Evolutionary conservation across 1,140 invertebrate species (phyloP).

Genomic region (Battus philenor): DNA sequence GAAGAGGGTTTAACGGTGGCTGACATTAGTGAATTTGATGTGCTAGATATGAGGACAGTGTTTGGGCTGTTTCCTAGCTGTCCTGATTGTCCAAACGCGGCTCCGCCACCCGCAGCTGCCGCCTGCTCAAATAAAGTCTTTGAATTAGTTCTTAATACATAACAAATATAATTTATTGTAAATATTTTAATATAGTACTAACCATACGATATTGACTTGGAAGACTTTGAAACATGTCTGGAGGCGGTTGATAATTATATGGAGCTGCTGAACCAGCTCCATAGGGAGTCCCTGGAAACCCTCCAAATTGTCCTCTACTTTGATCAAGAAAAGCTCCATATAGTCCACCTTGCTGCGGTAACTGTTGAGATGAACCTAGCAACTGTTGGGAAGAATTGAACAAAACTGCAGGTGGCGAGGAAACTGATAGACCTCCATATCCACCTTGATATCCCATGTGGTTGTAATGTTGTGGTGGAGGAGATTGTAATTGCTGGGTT

Average conservation of each 20-base stretch:
- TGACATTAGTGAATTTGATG: conserved; percentile 92
- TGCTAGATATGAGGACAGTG: conserved; percentile 91
- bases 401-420: conserved; percentile 87
- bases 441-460: conserved; percentile 68
- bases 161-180: conserved; percentile 2
- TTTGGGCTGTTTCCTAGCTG: conserved; percentile 89
- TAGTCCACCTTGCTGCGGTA: conserved; percentile 85
- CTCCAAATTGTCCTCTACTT: conserved; percentile 67
- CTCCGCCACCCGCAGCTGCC: conserved; percentile 77
- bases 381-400: conserved; percentile 86
- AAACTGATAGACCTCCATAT: conserved; percentile 86
- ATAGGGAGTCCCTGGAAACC: conserved; percentile 68
- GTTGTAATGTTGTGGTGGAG: conserved; percentile 76
- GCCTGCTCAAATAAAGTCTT: conserved; percentile 33
- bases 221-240: conserved; percentile 88
- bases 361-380: conserved; percentile 80
- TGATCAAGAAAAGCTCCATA: conserved; percentile 73
- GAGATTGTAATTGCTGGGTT: conserved; percentile 77
- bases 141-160: too few species aligned
- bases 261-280: conserved; percentile 71
- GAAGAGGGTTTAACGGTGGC: conserved; percentile 90
- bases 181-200: conserved; percentile 37
- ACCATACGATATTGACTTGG: conserved; percentile 85
- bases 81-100: conserved; percentile 85
- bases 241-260: conserved; percentile 78